phyloP scores from a whole-genome alignment of 2,113 vertebrate species.

The Corvus cornix region DNA sequence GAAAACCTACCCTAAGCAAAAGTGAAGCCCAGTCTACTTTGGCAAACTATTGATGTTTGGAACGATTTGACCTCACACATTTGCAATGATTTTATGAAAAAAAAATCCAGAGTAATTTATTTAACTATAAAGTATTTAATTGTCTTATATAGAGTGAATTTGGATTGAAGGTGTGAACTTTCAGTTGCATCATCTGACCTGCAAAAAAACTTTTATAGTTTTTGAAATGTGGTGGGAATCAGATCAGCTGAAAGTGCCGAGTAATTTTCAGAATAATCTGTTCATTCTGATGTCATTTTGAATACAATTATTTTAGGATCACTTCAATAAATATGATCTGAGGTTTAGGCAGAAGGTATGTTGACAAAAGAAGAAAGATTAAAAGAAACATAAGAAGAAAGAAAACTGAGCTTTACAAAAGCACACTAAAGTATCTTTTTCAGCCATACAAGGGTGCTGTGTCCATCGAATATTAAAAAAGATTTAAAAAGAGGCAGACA shows the following conservation, averaged over 20 bases:
- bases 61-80: neutral
- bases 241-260: neutral
- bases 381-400: neutral
- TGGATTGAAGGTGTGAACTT: neutral
- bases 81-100: neutral
- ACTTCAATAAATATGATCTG: neutral
- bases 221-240: neutral
- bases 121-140: neutral
- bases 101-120: neutral
- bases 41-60: neutral
- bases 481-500: rapidly evolving
- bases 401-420: neutral
- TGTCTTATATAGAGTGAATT: neutral
- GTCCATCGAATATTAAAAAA: neutral
- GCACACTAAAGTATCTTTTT: neutral
- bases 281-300: neutral
- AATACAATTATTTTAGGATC: neutral
- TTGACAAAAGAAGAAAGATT: neutral
- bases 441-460: neutral
- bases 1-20: neutral
- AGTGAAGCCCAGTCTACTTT: neutral
- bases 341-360: neutral
- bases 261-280: neutral
- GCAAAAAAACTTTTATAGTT: neutral
- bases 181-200: neutral